Conservation (phyloP, 2,797 vertebrate species). For the Triplophysa yarkandensis region DNA sequence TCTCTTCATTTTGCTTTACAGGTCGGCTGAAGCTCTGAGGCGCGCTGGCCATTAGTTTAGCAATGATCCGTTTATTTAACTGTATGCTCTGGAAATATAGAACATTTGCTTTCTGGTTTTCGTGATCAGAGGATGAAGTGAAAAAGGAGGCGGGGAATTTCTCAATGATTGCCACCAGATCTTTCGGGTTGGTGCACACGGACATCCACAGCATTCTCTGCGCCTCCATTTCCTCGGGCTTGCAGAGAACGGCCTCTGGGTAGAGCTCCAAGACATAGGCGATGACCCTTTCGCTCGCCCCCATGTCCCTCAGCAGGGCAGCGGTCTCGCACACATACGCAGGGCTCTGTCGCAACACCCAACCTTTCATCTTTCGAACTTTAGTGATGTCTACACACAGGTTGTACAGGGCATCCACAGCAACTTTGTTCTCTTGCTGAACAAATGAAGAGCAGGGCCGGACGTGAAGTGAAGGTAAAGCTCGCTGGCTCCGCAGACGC, state of each 20-base stretch:
- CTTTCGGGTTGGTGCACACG: conserved; percentile 80
- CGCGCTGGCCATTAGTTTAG: conserved; percentile 86
- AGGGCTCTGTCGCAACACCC: conserved; percentile 83
- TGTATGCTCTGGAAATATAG: conserved; percentile 84
- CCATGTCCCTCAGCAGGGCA: conserved; percentile 79
- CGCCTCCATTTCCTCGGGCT: conserved; percentile 74
- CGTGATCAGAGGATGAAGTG: conserved; percentile 71
- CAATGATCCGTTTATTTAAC: conserved; percentile 86
- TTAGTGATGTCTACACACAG: conserved; percentile 88
- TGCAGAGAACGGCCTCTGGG: conserved; percentile 88
- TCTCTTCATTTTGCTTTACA: conserved; percentile 78
- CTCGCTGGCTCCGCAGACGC: conserved; percentile 60
- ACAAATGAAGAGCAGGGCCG: conserved; percentile 58
- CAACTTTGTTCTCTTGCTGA: conserved; percentile 80
- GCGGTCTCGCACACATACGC: conserved; percentile 83
- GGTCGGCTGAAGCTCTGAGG: conserved; percentile 84
- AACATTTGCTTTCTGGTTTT: conserved; percentile 84
- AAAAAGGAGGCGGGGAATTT: conserved; percentile 95
- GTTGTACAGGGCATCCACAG: conserved; percentile 76
- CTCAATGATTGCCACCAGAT: conserved; percentile 85
- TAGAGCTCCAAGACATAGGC: conserved; percentile 81
- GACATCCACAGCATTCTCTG: conserved; percentile 86
- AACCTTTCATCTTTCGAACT: conserved; percentile 84
- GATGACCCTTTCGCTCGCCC: conserved; percentile 73
- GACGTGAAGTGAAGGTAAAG: conserved; percentile 44